Evolutionary conservation across 2,888 invertebrate genomes (phyloP).

Genomic region (Athetis lepigone): DNA sequence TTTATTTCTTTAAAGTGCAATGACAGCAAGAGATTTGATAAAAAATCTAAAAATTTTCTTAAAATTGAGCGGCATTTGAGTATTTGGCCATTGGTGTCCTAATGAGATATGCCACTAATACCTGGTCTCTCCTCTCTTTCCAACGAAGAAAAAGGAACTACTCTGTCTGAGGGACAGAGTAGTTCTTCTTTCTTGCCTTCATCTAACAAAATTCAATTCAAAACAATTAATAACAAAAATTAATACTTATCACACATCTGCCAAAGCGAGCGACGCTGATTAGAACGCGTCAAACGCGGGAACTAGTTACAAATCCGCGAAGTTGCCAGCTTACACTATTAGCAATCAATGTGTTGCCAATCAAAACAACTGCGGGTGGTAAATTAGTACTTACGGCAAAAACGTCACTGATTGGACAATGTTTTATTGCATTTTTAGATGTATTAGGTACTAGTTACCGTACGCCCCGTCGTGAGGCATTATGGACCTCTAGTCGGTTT

Average conservation of each 20-base stretch:
- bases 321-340: conserved; percentile 45
- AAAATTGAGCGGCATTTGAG: no score
- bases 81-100: no score
- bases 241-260: conserved; percentile 9
- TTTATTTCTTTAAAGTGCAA: no score
- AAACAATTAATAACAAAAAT: conserved; percentile 40
- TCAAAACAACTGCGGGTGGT: conserved; percentile 68
- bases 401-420: conserved; percentile 52
- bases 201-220: no score
- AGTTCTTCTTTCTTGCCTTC: no score
- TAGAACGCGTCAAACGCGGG: conserved; percentile 37
- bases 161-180: no score
- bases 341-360: conserved; percentile 50
- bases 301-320: conserved; percentile 30
- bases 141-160: no score
- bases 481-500: conserved; percentile 1
- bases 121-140: no score
- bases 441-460: conserved; percentile 23
- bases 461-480: conserved; percentile 33
- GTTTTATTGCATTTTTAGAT: conserved; percentile 48
- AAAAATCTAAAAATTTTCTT: no score
- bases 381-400: conserved; percentile 70
- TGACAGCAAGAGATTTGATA: no score
- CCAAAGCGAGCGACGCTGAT: conserved; percentile 19
- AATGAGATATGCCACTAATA: no score